Evolutionary conservation across 1,140 invertebrate genomes (phyloP).

Genomic region (Ips typographus): DNA sequence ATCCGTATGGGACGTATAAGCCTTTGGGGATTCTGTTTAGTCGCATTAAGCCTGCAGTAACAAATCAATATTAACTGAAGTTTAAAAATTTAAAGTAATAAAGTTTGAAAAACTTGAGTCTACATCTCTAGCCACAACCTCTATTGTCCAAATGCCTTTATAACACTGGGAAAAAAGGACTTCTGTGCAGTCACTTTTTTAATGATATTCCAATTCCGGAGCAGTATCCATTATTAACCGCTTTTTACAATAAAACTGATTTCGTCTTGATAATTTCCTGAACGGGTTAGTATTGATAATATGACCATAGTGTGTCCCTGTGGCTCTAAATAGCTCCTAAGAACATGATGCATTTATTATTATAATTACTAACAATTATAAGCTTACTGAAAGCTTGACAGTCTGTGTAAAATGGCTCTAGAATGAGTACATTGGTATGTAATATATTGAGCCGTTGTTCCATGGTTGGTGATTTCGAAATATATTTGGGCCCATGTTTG

Average conservation of each 20-base stretch:
- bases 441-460: slow-evolving; percentile 35
- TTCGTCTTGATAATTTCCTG: slow-evolving; percentile 42
- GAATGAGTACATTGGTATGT: slow-evolving; percentile 39
- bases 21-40: slow-evolving; percentile 52
- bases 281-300: slow-evolving; percentile 29
- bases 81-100: too few relatives aligned
- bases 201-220: slow-evolving; percentile 53
- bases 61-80: neutral
- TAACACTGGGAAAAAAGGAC: slow-evolving; percentile 51
- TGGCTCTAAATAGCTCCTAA: slow-evolving; percentile 30
- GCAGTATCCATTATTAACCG: slow-evolving; percentile 47
- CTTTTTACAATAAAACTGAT: slow-evolving; percentile 49
- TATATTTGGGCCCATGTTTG: slow-evolving; percentile 33
- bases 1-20: slow-evolving; percentile 51
- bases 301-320: slow-evolving; percentile 37
- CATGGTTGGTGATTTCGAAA: slow-evolving; percentile 47
- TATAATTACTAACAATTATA: slow-evolving; percentile 4
- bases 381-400: slow-evolving; percentile 36
- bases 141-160: slow-evolving; percentile 55
- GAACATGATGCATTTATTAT: neutral
- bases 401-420: slow-evolving; percentile 34
- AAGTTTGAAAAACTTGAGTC: slow-evolving; percentile 49
- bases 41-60: slow-evolving; percentile 52
- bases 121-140: slow-evolving; percentile 53
- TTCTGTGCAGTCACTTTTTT: slow-evolving; percentile 55